Conservation (phyloP, 2,113 vertebrate species). For the Haemorhous mexicanus region DNA sequence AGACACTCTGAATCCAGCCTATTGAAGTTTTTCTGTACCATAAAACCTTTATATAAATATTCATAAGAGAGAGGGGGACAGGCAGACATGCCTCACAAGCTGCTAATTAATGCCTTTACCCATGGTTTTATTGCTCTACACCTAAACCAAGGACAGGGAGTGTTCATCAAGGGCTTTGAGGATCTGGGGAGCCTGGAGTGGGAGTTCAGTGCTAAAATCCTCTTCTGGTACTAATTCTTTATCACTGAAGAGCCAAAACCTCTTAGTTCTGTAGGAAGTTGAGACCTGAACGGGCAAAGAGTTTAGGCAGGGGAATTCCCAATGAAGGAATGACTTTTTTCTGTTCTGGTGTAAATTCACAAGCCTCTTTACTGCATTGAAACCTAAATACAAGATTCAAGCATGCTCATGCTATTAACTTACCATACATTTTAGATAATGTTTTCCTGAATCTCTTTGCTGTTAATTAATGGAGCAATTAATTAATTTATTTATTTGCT, state of each 20-base stretch:
- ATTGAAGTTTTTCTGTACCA: not conserved
- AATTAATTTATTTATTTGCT: not conserved
- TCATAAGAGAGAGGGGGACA: not conserved
- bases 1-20: not conserved
- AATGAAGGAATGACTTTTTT: not conserved
- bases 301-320: not conserved
- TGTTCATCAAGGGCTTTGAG: not conserved
- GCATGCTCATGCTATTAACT: not conserved
- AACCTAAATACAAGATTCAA: not conserved
- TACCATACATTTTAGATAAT: not conserved
- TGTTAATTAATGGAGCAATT: not conserved
- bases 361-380: not conserved
- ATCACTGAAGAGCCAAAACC: not conserved
- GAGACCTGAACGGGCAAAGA: not conserved
- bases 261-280: not conserved
- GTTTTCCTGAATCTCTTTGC: not conserved
- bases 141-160: not conserved
- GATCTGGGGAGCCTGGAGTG: not conserved
- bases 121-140: not conserved
- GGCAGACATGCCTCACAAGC: not conserved
- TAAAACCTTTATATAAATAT: constrained; percentile 40
- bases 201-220: not conserved
- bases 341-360: not conserved
- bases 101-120: constrained; percentile 18
- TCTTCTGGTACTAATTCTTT: not conserved